Evolutionary conservation across 1,140 invertebrate genomes (phyloP).

Genomic region (Eriosoma lanigerum): DNA sequence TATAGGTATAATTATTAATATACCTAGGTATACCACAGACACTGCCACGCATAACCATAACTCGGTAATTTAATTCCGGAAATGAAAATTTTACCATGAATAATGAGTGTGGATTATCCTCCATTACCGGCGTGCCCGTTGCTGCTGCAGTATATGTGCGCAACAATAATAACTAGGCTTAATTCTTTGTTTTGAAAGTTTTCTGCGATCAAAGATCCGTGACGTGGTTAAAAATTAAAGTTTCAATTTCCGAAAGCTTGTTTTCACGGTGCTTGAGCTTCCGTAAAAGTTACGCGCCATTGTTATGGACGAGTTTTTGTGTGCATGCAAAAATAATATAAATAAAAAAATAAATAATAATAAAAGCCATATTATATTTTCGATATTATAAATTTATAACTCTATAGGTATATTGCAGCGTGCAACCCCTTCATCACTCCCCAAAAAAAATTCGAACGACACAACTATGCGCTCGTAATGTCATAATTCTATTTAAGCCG

Average conservation of each 20-base stretch:
- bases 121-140: slow-evolving; percentile 25
- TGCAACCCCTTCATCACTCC: too few relatives aligned
- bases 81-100: slow-evolving; percentile 50
- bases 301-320: background rate
- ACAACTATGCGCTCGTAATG: slow-evolving; percentile 4
- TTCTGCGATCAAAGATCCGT: slow-evolving; percentile 3
- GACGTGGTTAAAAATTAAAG: slow-evolving; percentile 47
- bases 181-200: slow-evolving; percentile 45
- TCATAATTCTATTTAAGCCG: slow-evolving; percentile 49
- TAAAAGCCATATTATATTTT: slow-evolving; percentile 7
- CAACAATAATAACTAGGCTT: slow-evolving; percentile 46
- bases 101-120: slow-evolving; percentile 47
- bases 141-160: background rate
- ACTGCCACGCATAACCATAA: background rate
- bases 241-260: slow-evolving; percentile 48
- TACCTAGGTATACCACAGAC: slow-evolving; percentile 13
- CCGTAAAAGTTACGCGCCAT: slow-evolving; percentile 1
- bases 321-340: background rate
- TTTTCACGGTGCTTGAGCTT: slow-evolving; percentile 39
- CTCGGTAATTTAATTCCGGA: slow-evolving; percentile 50
- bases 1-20: too few relatives aligned
- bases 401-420: too few relatives aligned
- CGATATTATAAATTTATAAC: too few relatives aligned
- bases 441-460: slow-evolving; percentile 15
- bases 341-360: background rate